Evolutionary conservation across 1,140 invertebrate genomes (phyloP).

Genomic region (Macrosteles quadrilineatus): DNA sequence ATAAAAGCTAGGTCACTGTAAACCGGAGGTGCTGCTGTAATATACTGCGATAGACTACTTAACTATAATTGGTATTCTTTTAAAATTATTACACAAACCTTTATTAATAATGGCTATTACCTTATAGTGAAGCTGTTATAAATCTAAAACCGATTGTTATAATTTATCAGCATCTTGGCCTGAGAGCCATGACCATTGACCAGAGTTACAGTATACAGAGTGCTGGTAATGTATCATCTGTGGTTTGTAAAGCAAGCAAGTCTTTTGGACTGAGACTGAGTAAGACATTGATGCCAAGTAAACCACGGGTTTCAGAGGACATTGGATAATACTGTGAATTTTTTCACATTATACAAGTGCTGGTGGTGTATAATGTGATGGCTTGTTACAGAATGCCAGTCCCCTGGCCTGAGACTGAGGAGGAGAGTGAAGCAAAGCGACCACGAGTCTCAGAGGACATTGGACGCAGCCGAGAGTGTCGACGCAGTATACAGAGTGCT

Average conservation of each 20-base stretch:
- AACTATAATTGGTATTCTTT: no score
- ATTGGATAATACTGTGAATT: background rate
- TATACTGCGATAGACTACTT: no score
- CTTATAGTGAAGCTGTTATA: no score
- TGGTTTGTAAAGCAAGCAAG: background rate
- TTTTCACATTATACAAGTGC: background rate
- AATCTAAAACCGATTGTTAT: no score
- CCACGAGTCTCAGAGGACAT: background rate
- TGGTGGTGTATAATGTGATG: no score
- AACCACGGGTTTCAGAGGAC: slow-evolving; percentile 2
- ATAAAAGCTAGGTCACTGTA: no score
- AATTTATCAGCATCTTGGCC: no score
- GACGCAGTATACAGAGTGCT: background rate
- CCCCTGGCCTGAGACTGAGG: background rate
- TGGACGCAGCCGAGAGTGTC: background rate
- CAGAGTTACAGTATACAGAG: background rate
- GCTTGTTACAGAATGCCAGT: background rate
- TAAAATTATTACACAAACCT: no score
- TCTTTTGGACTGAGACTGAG: background rate
- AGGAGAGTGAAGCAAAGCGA: slow-evolving; percentile 17
- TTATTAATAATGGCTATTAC: no score
- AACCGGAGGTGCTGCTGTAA: no score
- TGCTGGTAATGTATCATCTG: background rate
- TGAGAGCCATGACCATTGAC: no score
- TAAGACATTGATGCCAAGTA: slow-evolving; percentile 12